phyloP scores from a whole-genome alignment of 2,888 invertebrate species.

The Tetranychus truncatus region DNA sequence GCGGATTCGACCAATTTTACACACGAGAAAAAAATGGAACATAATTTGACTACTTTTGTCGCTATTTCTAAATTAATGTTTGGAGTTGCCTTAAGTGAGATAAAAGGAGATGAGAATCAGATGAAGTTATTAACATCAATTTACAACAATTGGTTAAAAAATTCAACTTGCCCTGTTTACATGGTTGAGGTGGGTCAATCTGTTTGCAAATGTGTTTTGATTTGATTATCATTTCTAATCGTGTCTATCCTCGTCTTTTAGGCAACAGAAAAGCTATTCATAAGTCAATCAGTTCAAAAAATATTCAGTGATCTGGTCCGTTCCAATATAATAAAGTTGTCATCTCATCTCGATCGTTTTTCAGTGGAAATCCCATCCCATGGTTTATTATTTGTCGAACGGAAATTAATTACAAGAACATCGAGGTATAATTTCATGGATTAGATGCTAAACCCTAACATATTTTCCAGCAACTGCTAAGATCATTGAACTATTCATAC shows the following conservation, averaged over 20 bases:
- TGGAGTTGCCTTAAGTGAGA: background rate
- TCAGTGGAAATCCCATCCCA: background rate
- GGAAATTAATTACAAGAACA: background rate
- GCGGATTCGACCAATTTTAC: background rate
- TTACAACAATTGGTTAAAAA: background rate
- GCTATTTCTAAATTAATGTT: constrained; percentile 2
- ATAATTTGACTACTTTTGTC: background rate
- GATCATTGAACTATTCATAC: no score
- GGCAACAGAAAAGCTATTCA: background rate
- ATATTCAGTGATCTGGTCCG: background rate
- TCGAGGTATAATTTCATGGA: background rate
- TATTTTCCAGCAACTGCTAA: no score
- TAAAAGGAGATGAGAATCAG: background rate
- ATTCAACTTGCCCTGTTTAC: background rate
- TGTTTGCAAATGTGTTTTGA: background rate
- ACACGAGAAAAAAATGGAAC: background rate
- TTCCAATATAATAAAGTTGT: background rate
- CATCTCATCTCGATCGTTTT: background rate
- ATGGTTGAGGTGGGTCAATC: background rate
- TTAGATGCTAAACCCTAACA: no score
- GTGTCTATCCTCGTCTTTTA: background rate
- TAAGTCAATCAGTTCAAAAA: background rate
- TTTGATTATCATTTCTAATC: background rate
- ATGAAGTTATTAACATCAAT: background rate
- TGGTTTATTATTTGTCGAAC: background rate